A percentile compares a stretch with the other conserved stretches of the same genome.
Conservation (phyloP, 1,140 invertebrate species). For the Drosophila auraria region DNA sequence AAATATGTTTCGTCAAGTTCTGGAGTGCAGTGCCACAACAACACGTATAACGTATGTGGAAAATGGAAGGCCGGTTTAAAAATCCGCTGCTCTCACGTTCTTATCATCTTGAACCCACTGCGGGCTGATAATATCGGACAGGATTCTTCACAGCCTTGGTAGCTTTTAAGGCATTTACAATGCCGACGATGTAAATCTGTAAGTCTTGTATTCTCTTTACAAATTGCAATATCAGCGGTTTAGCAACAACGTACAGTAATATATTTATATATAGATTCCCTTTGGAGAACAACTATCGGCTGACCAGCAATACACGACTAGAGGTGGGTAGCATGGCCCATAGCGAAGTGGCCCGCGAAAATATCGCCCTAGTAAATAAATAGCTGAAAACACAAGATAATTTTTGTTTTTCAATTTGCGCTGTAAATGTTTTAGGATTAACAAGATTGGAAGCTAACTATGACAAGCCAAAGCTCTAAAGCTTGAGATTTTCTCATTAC, state of each 20-base stretch:
- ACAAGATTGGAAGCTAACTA: no score
- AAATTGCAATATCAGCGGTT: neutral
- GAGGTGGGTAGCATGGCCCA: neutral
- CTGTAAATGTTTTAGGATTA: no score
- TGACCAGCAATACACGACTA: constrained; percentile 1
- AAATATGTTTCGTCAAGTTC: constrained; percentile 5
- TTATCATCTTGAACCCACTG: constrained; percentile 2
- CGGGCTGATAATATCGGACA: neutral
- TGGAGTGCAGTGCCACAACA: constrained; percentile 19
- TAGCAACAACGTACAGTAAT: neutral
- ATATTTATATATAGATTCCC: neutral
- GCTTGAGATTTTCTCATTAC: no score
- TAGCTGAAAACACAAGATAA: neutral
- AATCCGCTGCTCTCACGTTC: constrained; percentile 16
- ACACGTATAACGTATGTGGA: constrained; percentile 2
- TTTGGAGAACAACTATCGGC: constrained; percentile 5
- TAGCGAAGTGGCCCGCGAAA: neutral
- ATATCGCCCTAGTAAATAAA: neutral
- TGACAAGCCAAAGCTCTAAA: no score
- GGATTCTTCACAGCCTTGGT: neutral
- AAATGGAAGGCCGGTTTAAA: constrained; percentile 19
- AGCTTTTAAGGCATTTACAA: constrained; percentile 11
- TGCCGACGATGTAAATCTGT: neutral
- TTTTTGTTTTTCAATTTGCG: no score
- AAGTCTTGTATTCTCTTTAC: neutral